These are phyloP conservation scores for Oppia nitens DNA, from an alignment of 1,140 invertebrate genomes.

Conservation along the genomic window DNA sequence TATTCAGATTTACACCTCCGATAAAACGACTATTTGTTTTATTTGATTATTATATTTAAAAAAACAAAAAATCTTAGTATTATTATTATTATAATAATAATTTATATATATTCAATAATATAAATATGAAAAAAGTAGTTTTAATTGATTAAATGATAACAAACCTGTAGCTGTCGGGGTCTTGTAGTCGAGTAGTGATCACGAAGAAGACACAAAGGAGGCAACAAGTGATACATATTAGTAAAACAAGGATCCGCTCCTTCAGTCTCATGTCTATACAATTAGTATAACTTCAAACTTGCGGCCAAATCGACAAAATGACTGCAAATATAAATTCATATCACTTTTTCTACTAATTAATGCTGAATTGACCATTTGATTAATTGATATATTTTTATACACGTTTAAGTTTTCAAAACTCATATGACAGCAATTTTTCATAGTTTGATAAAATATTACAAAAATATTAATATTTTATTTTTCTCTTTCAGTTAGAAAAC, in stretches of 20 bases:
- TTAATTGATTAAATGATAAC: no score
- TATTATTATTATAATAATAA: no score
- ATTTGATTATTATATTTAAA: no score
- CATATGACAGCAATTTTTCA: no score
- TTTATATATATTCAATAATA: no score
- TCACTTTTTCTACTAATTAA: neutral
- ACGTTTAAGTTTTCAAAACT: no score
- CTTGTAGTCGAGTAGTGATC: neutral
- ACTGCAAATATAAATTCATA: neutral
- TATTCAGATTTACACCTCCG: neutral
- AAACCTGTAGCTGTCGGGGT: neutral
- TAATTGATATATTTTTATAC: no score
- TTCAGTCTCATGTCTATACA: neutral
- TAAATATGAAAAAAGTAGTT: no score
- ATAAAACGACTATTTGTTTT: neutral
- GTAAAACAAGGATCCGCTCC: neutral
- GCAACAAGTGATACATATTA: neutral
- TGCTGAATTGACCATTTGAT: neutral
- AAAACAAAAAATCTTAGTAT: no score
- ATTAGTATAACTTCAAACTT: neutral
- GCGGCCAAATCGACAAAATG: neutral
- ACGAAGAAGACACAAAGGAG: constrained; percentile 6
- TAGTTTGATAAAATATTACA: no score
- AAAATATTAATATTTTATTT: no score
- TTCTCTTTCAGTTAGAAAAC: neutral